Percentiles rank a stretch among this genome's conserved stretches.
Conservation (phyloP, 2,888 invertebrate species). For the Rhamnusium bicolor region DNA sequence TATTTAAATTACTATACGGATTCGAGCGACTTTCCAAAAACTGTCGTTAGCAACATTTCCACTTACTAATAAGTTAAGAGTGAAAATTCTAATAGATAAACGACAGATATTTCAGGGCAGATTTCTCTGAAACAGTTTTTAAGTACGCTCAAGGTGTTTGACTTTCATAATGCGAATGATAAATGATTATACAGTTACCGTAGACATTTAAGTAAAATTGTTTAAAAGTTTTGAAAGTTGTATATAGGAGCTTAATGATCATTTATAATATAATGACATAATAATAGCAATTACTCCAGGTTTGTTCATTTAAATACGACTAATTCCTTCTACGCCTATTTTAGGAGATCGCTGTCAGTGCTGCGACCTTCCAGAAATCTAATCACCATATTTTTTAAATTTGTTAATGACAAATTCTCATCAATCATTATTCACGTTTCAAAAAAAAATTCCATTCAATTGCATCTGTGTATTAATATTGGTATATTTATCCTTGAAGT, state of each 20-base stretch:
- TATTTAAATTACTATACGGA: too few relatives aligned
- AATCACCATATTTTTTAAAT: constrained; percentile 51
- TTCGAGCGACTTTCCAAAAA: too few relatives aligned
- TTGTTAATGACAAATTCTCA: constrained; percentile 32
- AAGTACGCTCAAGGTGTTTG: constrained; percentile 6
- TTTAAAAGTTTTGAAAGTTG: constrained; percentile 24
- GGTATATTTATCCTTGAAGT: constrained; percentile 26
- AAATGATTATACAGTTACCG: constrained; percentile 1
- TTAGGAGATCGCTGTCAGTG: constrained; percentile 12
- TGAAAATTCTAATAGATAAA: not conserved
- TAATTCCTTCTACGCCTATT: constrained; percentile 33
- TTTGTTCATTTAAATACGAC: constrained; percentile 29
- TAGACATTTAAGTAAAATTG: constrained; percentile 9
- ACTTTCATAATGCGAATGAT: constrained; percentile 8
- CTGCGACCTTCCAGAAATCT: constrained; percentile 43
- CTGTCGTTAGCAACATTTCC: too few relatives aligned
- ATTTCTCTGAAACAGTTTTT: not conserved
- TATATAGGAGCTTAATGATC: constrained; percentile 7
- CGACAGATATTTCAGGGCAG: not conserved
- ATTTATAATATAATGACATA: constrained; percentile 26
- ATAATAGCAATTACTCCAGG: constrained; percentile 28
- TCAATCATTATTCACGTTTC: constrained; percentile 27
- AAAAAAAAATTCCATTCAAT: constrained; percentile 30
- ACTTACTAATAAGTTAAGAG: too few relatives aligned
- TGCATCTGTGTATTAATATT: constrained; percentile 25